Base-by-base conservation (phyloP, 2,888 invertebrate genomes). In the Lithophane ornitopus region DNA sequence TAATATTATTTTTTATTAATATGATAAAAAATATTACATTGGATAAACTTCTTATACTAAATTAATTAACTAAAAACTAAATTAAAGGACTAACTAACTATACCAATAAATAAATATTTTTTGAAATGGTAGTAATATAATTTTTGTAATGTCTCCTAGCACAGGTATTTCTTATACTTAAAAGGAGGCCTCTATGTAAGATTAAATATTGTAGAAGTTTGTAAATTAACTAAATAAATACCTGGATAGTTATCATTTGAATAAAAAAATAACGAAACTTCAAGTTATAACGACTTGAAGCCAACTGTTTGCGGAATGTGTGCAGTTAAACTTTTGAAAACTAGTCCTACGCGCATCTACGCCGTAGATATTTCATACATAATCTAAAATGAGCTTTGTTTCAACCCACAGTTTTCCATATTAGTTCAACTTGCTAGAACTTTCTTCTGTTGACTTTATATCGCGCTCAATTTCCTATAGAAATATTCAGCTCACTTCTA, bases 391-490 rank as follows among this genome's bases (percentile, higher is more conserved):
- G 56, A 81, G 56, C 16, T 46, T 59, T 41, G 14, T 66, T 46
- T 63, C 16, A 7, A n/a, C 7, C n/a, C 41, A 44, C 74, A 52
- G 63, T 65, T 81, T 63, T 41, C 63, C 34, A 19, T 52, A 78
- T 52, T 81, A 81, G 34, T 34, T 63, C 7, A 44, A 52, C 34
- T 65, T 74, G 26, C 16, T 59, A 28, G 63, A 67, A 81, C 41
- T 62, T 81, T 49, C 46, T 46, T 44, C 34, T 76, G 39, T 52
- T 56, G 34, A 41, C 49, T 81, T 76, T 56, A 62, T 76, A 58
- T 49, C 9, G 22, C 26, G 9, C 19, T 62, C 52, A 69, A 82
- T 67, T 82, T 79, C 28, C 46, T 69, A 59, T 59, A 39, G 4
- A 69, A 82, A 69, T 62, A 54, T 59, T 68, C 46, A 34, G 4